These are phyloP conservation scores for Helicoverpa armigera DNA, from an alignment of 1,140 invertebrate genomes.

Conservation along the genomic window DNA sequence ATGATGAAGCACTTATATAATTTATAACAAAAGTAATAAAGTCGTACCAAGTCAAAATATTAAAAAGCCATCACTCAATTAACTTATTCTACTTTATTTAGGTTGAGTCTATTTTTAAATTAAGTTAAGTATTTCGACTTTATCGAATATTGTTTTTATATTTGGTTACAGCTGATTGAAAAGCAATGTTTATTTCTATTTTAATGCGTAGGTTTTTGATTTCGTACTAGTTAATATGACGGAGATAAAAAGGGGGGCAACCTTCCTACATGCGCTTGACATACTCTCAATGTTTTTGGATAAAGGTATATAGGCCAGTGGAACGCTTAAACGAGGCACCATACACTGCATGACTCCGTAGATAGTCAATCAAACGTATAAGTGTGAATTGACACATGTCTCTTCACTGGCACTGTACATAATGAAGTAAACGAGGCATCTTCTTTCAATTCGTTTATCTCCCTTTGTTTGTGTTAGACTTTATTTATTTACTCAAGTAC, in stretches of 20 bases:
- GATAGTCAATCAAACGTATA: conserved; percentile 44
- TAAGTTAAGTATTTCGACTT: neutral
- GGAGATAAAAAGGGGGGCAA: too few species aligned
- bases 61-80: conserved; percentile 31
- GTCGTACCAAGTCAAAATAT: conserved; percentile 10
- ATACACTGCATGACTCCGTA: conserved; percentile 7
- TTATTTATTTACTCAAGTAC: conserved; percentile 42
- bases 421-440: conserved; percentile 38
- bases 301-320: neutral
- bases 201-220: too few species aligned
- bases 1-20: conserved; percentile 7
- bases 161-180: too few species aligned
- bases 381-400: conserved; percentile 41
- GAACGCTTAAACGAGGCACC: neutral
- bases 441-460: conserved; percentile 34
- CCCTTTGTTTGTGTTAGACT: conserved; percentile 35
- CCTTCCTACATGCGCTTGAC: too few species aligned
- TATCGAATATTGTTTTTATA: too few species aligned
- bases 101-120: neutral
- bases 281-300: too few species aligned
- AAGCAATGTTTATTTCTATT: too few species aligned
- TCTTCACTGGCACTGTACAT: conserved; percentile 23
- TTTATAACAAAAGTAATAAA: conserved; percentile 20
- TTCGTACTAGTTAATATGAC: too few species aligned
- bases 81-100: conserved; percentile 12